Percentiles rank a stretch among this genome's conserved stretches.
phyloP scores from a whole-genome alignment of 2,888 invertebrate species.

The Platycnemis pennipes region DNA sequence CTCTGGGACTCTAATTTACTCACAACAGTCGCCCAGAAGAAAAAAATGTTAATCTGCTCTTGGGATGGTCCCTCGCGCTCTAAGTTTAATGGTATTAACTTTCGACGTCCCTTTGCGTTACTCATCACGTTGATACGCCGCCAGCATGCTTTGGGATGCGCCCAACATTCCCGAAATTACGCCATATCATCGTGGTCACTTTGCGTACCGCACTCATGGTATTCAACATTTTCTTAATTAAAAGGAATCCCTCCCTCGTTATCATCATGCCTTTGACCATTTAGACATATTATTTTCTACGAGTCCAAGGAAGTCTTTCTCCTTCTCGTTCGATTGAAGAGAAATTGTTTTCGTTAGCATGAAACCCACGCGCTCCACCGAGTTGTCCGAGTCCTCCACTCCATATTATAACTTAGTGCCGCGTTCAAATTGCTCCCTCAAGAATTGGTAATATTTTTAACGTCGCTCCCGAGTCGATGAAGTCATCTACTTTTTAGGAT shows the following conservation, averaged over 20 bases:
- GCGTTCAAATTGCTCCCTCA: constrained; percentile 38
- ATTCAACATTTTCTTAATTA: neutral
- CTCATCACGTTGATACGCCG: constrained; percentile 43
- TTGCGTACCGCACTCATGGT: neutral
- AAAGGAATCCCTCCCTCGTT: neutral
- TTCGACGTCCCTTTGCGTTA: constrained; percentile 21
- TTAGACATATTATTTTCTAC: neutral
- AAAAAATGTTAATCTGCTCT: neutral
- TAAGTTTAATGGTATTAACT: constrained; percentile 29
- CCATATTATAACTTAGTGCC: neutral
- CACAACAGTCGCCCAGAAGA: neutral
- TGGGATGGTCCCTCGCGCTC: neutral
- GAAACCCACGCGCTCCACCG: neutral
- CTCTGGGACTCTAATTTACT: neutral
- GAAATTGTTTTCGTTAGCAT: neutral
- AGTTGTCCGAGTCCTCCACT: neutral
- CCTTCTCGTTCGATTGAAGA: neutral
- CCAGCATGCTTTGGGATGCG: constrained; percentile 46
- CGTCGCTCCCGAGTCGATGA: constrained; percentile 48
- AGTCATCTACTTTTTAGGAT: constrained; percentile 64
- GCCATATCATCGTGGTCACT: constrained; percentile 13
- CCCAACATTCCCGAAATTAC: constrained; percentile 40
- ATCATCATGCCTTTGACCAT: neutral
- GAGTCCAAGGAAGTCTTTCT: neutral
- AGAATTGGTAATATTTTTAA: constrained; percentile 40